Evolutionary conservation across 2,113 vertebrate genomes (phyloP).

Genomic region (Phocoena sinus): DNA sequence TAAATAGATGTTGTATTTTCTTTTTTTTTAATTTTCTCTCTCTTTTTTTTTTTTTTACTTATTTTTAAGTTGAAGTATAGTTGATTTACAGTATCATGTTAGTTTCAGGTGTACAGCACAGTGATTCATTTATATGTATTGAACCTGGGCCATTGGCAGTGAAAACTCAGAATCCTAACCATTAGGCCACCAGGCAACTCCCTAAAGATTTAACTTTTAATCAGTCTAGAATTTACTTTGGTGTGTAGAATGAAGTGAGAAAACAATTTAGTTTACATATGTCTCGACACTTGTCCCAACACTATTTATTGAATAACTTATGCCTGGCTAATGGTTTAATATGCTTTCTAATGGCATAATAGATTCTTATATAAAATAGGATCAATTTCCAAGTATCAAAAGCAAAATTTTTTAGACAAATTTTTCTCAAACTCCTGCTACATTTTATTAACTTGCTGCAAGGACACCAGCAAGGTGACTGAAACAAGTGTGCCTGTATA

Average conservation of each 20-base stretch:
- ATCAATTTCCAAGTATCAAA: neutral
- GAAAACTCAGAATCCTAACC: no score
- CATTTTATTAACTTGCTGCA: conserved; percentile 4
- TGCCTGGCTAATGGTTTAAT: neutral
- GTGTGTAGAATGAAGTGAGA: neutral
- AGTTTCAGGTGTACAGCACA: no score
- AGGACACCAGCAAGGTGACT: neutral
- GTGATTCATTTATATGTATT: no score
- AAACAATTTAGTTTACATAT: neutral
- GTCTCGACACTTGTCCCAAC: neutral
- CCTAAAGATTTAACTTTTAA: neutral
- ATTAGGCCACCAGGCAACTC: no score
- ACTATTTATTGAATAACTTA: neutral
- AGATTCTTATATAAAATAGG: neutral
- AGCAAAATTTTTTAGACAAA: neutral
- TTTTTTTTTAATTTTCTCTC: neutral
- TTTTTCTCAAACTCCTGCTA: neutral
- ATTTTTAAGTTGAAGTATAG: neutral
- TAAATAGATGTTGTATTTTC: neutral
- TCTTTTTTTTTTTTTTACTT: neutral
- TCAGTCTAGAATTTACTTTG: neutral
- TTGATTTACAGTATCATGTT: neutral
- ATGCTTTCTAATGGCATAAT: neutral
- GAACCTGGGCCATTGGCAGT: no score
- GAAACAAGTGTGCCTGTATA: neutral